Evolutionary conservation across 2,888 invertebrate species (phyloP), one percentile per base, ranked within the genome.

Genomic region (Lepetodrilus schrolli): DNA sequence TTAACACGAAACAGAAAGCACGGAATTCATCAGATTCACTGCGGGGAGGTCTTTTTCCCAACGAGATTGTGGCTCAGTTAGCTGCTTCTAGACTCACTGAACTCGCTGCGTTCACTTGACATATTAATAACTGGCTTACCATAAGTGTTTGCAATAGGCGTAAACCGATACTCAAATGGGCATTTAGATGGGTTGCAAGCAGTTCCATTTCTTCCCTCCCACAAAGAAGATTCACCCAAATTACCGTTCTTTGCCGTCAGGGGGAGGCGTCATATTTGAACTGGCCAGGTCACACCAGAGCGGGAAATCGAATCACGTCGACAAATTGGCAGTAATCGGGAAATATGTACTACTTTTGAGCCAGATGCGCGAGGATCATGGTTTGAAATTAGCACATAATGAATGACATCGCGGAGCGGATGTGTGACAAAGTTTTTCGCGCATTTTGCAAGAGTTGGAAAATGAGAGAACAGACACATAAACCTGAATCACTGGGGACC

Each of bases 351-450:
- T 58, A 34, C 58, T 34, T 68, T 47, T 26, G 68, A 68, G 68
- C 47, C 47, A 47, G 43, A 47, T 47, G 68, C 68, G 47, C 21
- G 26, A 26, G 21, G 47, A 21, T n/a, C 23, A 26, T 23, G 68
- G 26, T 68, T 20, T 26, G 68, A 47, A 43, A 43, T 68, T 68
- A 68, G 68, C 68, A 68, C 26, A 30, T 68, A 68, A 68, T 68
- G 47, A 68, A 38, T 21, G 68, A 38, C 26, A 30, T 47, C 21
- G 23, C 43, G 43, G 23, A 30, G n/a, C 20, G 34, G 30, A 68
- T 43, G 68, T 68, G 68, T 68, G 68, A 68, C 68, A 68, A 68
- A 68, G 68, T 68, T 68, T 68, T 68, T 68, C 68, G 47, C 68
- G 68, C 68, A 47, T 58, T 58, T 58, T 34, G 34, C 58, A 34